Base-by-base conservation (phyloP, 1,140 invertebrate genomes). In the Steinernema khuongi region DNA sequence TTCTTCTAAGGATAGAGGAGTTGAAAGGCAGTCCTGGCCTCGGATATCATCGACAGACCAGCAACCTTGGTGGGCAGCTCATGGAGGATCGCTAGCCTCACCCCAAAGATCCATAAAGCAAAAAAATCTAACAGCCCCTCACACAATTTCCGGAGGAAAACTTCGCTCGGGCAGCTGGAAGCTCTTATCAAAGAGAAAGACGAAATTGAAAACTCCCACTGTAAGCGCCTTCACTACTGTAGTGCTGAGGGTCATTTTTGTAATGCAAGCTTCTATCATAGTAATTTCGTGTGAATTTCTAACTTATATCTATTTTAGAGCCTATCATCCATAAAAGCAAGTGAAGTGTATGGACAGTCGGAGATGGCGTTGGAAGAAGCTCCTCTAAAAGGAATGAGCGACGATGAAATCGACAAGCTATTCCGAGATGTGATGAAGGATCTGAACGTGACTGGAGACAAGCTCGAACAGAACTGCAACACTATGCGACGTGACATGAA, bases 381-480 rank as follows among this genome's bases (percentile, higher is more conserved):
- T 2, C 4, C 50, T 14, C 50, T 60, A 22, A 60, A 60, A 2
- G 50, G 50, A 60, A 14, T 60, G 19, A 32, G 60, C n/a, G 72
- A 73, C 26, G 72, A 73, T 11, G 26, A 73, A 22, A 29, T 73
- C 11, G 66, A 68, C 4, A 36, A 36, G 19, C 22, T 68, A n/a
- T 73, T 73, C 26, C 31, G 66, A 4, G 22, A 68, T 19, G 43
- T 73, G 67, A 73, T 73, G 72, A 68, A 41, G 43, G 29, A 1
- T 2, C 26, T 66, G 1, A 31, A 28, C 50, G 29, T 60, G 14
- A 67, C 33, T 41, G 66, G 36, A 0, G 32, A 73, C 41, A 28
- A 68, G 43, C 67, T 73, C 33, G 31, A 60, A 26, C 50, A 60
- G 22, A 60, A 26, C 50, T 60, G 50, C 50, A 60, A 26, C 50